Conservation (phyloP, 2,797 vertebrate genomes). For the Poliocrania exsul region DNA sequence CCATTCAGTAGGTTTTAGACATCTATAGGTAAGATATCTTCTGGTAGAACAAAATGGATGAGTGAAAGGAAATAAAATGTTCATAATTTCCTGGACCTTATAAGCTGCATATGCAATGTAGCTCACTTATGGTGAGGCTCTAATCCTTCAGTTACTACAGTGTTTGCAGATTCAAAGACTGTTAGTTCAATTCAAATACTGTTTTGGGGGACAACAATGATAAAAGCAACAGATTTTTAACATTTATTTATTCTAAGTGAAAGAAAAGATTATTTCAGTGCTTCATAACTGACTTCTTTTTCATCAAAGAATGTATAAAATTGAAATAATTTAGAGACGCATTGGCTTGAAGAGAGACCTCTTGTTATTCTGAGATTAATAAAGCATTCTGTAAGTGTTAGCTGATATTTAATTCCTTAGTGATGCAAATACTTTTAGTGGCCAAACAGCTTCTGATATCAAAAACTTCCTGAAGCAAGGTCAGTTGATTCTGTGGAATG, state of each 20-base stretch:
- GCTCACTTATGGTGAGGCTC: neutral
- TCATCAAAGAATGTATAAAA: neutral
- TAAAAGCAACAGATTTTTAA: neutral
- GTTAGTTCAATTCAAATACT: neutral
- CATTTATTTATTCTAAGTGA: neutral
- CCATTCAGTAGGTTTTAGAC: neutral
- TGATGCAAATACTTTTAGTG: neutral
- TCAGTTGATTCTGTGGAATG: neutral
- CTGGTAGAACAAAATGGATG: neutral
- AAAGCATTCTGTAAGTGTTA: neutral
- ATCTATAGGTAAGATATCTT: neutral
- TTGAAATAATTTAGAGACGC: neutral
- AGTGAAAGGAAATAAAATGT: neutral
- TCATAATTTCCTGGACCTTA: neutral
- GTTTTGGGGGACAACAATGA: neutral
- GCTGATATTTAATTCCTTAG: neutral
- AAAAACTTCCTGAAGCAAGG: neutral
- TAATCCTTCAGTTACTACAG: neutral
- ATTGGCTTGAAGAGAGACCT: neutral
- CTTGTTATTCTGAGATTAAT: neutral
- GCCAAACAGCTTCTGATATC: neutral
- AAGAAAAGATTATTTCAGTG: neutral
- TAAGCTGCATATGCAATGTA: neutral
- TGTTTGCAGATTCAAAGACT: neutral
- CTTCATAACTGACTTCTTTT: neutral